These are phyloP conservation scores for Nemapogon koenigi DNA, from an alignment of 2,888 invertebrate species.

Conservation along the genomic window DNA sequence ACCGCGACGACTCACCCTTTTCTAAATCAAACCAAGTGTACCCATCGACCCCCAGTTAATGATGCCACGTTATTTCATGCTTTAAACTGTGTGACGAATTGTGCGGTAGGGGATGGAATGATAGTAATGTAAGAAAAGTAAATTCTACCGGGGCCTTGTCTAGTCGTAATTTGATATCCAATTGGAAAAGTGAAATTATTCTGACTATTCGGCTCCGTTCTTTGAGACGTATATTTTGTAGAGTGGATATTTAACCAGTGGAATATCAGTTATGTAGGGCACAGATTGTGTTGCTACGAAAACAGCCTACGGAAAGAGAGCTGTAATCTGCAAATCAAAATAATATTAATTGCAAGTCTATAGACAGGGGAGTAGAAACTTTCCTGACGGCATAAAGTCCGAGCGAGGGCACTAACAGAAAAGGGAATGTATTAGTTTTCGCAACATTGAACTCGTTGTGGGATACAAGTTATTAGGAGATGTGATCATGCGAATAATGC, in stretches of 20 bases:
- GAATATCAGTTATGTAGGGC: too few species aligned
- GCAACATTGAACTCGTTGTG: slow-evolving; percentile 55
- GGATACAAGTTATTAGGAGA: slow-evolving; percentile 62
- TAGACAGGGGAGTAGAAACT: too few species aligned
- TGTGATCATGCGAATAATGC: slow-evolving; percentile 60
- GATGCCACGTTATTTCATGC: slow-evolving; percentile 42
- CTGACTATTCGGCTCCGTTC: too few species aligned
- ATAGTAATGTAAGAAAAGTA: too few species aligned
- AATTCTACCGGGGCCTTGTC: not conserved
- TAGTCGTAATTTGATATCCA: not conserved
- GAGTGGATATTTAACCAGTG: too few species aligned
- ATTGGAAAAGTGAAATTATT: too few species aligned
- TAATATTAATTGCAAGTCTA: too few species aligned
- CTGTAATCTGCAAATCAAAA: too few species aligned
- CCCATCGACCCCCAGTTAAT: slow-evolving; percentile 26
- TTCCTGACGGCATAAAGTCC: slow-evolving; percentile 2
- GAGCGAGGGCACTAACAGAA: slow-evolving; percentile 5
- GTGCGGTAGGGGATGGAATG: slow-evolving; percentile 14
- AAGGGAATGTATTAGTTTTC: slow-evolving; percentile 31
- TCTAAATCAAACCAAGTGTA: slow-evolving; percentile 23
- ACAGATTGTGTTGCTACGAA: too few species aligned
- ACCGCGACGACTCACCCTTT: slow-evolving; percentile 4
- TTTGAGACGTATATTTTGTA: too few species aligned
- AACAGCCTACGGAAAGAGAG: too few species aligned
- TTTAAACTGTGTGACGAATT: slow-evolving; percentile 42